Conservation (phyloP, 2,888 invertebrate species). For the Polydrusus pterygomalis region DNA sequence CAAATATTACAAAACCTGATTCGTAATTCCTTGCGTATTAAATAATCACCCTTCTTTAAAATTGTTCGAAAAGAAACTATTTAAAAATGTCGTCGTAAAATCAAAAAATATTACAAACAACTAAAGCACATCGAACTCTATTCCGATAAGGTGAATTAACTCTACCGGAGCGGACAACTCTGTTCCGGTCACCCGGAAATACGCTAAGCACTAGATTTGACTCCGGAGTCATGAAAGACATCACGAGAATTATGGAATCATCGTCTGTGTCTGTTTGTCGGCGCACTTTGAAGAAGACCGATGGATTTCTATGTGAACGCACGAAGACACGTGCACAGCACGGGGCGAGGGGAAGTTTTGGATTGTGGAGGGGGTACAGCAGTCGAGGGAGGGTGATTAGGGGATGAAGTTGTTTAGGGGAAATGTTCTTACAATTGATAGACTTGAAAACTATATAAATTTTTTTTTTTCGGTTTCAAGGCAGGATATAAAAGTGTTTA, state of each 20-base stretch:
- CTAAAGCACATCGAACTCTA: not conserved
- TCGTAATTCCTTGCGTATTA: no score
- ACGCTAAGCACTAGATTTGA: constrained; percentile 36
- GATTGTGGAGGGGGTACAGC: constrained; percentile 36
- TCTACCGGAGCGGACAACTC: constrained; percentile 12
- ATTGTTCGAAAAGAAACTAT: no score
- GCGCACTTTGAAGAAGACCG: constrained; percentile 56
- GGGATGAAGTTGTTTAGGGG: constrained; percentile 28
- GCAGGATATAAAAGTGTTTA: no score
- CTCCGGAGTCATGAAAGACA: constrained; percentile 49
- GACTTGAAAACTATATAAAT: no score
- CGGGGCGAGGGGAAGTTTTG: constrained; percentile 41
- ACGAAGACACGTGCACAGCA: constrained; percentile 45
- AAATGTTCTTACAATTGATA: not conserved
- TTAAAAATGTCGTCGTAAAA: no score
- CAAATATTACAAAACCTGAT: no score
- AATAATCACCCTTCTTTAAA: no score
- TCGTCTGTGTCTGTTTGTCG: constrained; percentile 51
- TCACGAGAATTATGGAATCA: constrained; percentile 45
- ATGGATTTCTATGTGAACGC: constrained; percentile 42
- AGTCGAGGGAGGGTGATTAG: not conserved
- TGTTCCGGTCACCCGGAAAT: constrained; percentile 40
- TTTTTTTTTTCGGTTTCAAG: no score
- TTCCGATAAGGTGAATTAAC: not conserved
- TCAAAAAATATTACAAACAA: not conserved